Base-by-base conservation (phyloP, 2,888 invertebrate species). In the Campoplex nolae region DNA sequence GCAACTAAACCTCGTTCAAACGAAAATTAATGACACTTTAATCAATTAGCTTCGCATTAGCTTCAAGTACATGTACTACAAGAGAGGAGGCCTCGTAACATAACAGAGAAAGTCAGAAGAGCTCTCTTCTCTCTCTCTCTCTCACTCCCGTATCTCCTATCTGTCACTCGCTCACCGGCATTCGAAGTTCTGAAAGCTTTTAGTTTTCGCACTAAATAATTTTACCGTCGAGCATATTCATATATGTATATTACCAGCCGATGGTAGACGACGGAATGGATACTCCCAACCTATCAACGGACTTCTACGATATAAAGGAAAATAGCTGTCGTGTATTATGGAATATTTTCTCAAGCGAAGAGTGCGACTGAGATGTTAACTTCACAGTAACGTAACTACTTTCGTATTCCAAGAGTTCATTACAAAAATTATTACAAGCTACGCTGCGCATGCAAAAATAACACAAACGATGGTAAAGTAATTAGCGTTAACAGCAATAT, bases 151-250 rank as follows among this genome's bases (percentile, higher is more conserved):
- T 23, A 32, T 35, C 51, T 35, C 51, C 42, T 28, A 89, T 88
- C 75, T 28, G 42, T 70, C 58, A 56, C 78, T 70, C 68, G 13
- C 45, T 23, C 28, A 38, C 11, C 38, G 89, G 89, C 89, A 89
- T 89, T 89, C 90, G 88, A 90, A 92, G 91, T 92, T 91, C 89
- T 90, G 84, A 90, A 90, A 91, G 92, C 92, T 93, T 92, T 93
- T 91, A 92, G 91, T 89, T 89, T 89, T 89, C 86, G 75, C 87
- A 88, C 90, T 89, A 86, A 89, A 91, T 91, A 90, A 90, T 90
- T 90, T 88, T 87, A 89, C 85, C 65, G 51, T 74, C 67, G 65
- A 42, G 73, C 35, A 67, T 74, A 74, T 62, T 56, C 23, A 56
- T 65, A 28, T 58, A 75, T 38, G n/a, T 67, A 67, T 67, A 38